Conservation (phyloP, 2,113 vertebrate genomes). For the Tichodroma muraria region DNA sequence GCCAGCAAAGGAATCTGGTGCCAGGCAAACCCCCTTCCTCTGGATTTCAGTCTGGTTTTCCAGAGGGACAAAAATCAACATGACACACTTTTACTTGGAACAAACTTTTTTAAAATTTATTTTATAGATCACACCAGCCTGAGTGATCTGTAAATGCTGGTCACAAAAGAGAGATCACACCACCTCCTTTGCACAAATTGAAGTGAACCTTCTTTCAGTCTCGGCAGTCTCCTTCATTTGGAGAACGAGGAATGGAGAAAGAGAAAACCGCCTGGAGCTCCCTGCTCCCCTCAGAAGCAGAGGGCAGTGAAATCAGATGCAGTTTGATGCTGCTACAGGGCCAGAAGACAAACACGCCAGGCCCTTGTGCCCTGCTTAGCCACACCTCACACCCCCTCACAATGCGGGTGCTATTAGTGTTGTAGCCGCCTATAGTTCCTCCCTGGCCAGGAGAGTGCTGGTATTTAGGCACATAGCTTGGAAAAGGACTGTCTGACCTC, state of each 20-base stretch:
- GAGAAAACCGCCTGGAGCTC: neutral
- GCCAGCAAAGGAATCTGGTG: neutral
- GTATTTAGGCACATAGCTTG: conserved; percentile 26
- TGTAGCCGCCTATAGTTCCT: conserved; percentile 21
- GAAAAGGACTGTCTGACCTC: neutral
- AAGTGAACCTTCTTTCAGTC: conserved; percentile 37
- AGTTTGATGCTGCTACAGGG: neutral
- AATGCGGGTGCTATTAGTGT: conserved; percentile 25
- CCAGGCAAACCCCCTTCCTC: neutral
- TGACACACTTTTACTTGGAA: conserved; percentile 34
- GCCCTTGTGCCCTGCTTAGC: neutral
- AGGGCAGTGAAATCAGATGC: conserved; percentile 22
- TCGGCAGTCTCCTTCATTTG: conserved; percentile 11
- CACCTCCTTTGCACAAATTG: conserved; percentile 4
- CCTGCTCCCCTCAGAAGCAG: neutral
- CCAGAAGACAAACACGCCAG: neutral
- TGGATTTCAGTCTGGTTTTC: neutral
- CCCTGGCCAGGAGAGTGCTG: conserved; percentile 8
- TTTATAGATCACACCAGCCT: conserved; percentile 65
- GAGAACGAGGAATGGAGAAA: conserved; percentile 49
- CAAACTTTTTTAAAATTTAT: conserved; percentile 66
- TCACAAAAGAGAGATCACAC: conserved; percentile 58
- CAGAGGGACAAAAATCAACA: neutral
- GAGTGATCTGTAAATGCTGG: conserved; percentile 59
- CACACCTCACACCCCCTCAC: conserved; percentile 26